phyloP scores from a whole-genome alignment of 2,113 vertebrate genomes.

The Turnix velox region DNA sequence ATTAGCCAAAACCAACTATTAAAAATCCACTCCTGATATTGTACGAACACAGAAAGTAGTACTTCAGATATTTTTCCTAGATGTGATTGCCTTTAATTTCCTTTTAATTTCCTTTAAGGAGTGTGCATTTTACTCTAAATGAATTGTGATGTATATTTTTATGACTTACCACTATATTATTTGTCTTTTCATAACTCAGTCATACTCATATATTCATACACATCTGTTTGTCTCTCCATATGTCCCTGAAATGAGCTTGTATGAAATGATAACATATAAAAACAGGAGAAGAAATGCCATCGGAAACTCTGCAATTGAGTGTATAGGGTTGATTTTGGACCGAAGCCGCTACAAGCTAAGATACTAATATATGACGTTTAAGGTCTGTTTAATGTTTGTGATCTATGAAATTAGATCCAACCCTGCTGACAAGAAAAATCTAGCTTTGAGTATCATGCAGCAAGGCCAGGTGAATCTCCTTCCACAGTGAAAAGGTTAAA shows the following conservation, averaged over 20 bases:
- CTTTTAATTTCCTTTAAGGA: neutral
- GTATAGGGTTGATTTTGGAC: neutral
- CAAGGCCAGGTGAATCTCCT: neutral
- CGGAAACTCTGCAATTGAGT: neutral
- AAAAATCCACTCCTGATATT: neutral
- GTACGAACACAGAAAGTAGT: neutral
- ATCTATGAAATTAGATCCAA: neutral
- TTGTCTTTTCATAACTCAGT: neutral
- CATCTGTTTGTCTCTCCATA: neutral
- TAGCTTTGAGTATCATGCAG: neutral
- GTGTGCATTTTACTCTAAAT: neutral
- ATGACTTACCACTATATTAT: neutral
- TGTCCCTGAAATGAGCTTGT: neutral
- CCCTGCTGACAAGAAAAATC: neutral
- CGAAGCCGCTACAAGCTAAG: neutral
- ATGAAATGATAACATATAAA: neutral
- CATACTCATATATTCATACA: neutral
- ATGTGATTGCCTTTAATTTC: neutral
- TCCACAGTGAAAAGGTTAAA: neutral
- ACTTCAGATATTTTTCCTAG: neutral
- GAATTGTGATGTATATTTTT: neutral
- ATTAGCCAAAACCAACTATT: neutral
- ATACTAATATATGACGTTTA: neutral
- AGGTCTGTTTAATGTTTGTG: neutral
- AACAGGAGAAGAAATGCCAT: neutral